phyloP scores from a whole-genome alignment of 2,113 vertebrate genomes.

The Mesoclemmys tuberculata region DNA sequence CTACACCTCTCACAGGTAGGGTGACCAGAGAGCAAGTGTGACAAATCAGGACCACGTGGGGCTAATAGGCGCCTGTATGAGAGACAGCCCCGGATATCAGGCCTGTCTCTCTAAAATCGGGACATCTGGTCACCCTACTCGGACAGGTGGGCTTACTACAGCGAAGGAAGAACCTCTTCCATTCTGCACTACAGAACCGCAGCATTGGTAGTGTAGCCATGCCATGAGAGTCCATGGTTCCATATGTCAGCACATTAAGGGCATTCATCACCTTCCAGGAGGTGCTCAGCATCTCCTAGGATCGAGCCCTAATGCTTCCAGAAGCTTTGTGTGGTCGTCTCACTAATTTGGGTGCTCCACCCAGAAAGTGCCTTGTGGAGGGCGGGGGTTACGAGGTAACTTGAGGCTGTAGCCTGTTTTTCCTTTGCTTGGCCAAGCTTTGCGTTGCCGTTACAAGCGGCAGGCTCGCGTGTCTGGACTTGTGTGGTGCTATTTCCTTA shows the following conservation, averaged over 20 bases:
- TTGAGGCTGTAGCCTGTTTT: background rate
- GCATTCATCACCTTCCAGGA: background rate
- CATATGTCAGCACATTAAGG: background rate
- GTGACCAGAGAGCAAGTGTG: no score
- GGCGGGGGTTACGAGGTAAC: background rate
- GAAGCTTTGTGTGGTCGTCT: background rate
- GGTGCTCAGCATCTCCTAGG: background rate
- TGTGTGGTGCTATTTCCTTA: constrained; percentile 36
- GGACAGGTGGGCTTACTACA: background rate
- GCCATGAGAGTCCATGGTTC: background rate
- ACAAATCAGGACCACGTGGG: no score
- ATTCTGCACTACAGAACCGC: background rate
- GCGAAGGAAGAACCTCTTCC: background rate
- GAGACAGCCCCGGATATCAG: no score
- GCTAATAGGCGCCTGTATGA: no score
- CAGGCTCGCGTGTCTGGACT: background rate
- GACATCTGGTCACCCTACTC: no score
- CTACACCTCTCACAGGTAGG: background rate
- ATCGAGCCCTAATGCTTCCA: background rate
- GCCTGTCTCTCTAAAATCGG: no score
- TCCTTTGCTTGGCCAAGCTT: background rate
- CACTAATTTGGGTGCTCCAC: background rate
- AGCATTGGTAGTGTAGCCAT: background rate
- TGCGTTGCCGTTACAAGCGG: background rate
- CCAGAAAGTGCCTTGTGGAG: background rate